Conservation (phyloP, 1,140 invertebrate species). For the Geopemphigus sp. region DNA sequence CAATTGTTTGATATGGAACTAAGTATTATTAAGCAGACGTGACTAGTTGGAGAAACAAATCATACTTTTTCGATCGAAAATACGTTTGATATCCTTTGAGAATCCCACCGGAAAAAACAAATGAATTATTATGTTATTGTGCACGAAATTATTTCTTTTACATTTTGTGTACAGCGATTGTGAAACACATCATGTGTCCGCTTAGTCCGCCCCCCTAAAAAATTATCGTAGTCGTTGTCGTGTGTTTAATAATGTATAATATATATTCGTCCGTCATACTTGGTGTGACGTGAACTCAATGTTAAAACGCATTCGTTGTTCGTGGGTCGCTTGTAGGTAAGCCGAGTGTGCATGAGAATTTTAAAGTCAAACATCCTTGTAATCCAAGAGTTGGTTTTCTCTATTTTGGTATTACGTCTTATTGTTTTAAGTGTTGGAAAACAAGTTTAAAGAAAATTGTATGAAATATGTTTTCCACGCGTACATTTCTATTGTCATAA, state of each 20-base stretch:
- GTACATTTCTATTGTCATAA: background rate
- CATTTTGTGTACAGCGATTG: background rate
- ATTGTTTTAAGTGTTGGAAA: background rate
- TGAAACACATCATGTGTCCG: background rate
- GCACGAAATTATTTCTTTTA: background rate
- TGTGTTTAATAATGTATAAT: background rate
- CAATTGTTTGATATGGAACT: too few relatives aligned
- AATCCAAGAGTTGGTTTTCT: background rate
- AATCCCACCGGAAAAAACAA: background rate
- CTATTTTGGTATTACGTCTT: background rate
- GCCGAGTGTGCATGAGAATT: background rate
- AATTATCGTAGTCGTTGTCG: background rate
- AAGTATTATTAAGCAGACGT: too few relatives aligned
- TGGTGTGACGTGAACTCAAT: background rate
- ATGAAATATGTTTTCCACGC: background rate
- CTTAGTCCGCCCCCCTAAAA: background rate
- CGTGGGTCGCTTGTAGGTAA: background rate
- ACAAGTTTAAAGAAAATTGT: background rate
- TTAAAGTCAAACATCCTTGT: background rate
- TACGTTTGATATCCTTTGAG: background rate
- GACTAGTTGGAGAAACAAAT: too few relatives aligned
- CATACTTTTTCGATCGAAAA: background rate
- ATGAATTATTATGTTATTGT: background rate
- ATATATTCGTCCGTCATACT: conserved; percentile 8
- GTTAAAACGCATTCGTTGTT: background rate